Evolutionary conservation across 2,113 vertebrate genomes (phyloP).

Genomic region (Spermophilus dauricus): DNA sequence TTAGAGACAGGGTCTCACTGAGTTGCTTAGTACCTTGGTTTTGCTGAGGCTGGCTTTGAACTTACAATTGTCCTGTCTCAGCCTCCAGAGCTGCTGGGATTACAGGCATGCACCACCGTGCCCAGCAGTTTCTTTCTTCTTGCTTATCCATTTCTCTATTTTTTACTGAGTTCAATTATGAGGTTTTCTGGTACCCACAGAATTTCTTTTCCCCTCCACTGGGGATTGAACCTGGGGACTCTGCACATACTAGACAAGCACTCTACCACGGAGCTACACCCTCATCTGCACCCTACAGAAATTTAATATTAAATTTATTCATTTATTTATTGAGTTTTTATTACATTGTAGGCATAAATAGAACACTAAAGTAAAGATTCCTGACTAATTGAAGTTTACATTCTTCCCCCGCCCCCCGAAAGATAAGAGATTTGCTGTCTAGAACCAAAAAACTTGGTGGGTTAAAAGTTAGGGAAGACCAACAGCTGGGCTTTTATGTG

Average conservation of each 20-base stretch:
- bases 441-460: conserved; percentile 88
- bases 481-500: conserved; percentile 94
- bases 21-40: too few species aligned
- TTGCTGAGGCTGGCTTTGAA: too few species aligned
- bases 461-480: conserved; percentile 93
- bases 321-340: background rate
- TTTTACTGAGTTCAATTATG: background rate
- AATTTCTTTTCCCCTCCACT: background rate
- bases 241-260: too few species aligned
- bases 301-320: background rate
- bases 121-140: background rate
- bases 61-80: too few species aligned
- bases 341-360: background rate
- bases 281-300: too few species aligned
- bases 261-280: too few species aligned
- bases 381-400: background rate
- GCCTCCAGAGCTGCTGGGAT: too few species aligned
- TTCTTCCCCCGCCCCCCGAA: background rate
- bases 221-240: too few species aligned
- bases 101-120: too few species aligned
- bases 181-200: background rate
- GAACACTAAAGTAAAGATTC: background rate
- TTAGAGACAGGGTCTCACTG: too few species aligned
- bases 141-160: background rate
- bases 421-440: conserved; percentile 93